These are phyloP conservation scores for Limanda limanda DNA, from an alignment of 2,113 vertebrate species.

Conservation along the genomic window DNA sequence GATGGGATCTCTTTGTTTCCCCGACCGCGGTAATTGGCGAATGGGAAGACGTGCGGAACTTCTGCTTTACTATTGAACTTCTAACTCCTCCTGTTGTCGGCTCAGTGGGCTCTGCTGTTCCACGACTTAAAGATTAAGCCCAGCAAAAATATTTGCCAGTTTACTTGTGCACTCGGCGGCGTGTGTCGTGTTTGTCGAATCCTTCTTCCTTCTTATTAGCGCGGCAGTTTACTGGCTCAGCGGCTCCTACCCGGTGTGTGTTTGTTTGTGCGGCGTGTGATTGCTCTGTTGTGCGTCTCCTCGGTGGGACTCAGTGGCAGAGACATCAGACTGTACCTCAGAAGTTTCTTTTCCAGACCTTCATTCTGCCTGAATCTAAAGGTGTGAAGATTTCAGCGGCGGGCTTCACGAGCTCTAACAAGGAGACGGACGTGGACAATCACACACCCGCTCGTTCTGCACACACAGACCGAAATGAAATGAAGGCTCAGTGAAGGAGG, in stretches of 20 bases:
- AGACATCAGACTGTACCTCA: constrained; percentile 23
- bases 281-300: constrained; percentile 30
- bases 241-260: background rate
- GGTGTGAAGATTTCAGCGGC: background rate
- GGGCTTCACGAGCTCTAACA: background rate
- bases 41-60: constrained; percentile 14
- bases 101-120: constrained; percentile 1
- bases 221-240: constrained; percentile 2
- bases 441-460: too few species aligned
- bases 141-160: background rate
- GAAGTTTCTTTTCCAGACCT: constrained; percentile 2
- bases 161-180: background rate
- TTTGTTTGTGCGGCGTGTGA: constrained; percentile 11
- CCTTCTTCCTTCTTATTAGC: constrained; percentile 19
- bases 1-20: constrained; percentile 50
- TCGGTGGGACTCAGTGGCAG: constrained; percentile 14
- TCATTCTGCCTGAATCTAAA: constrained; percentile 1
- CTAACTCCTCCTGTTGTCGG: background rate
- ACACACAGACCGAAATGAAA: background rate
- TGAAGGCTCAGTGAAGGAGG: background rate
- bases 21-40: constrained; percentile 26
- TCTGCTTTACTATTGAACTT: constrained; percentile 33
- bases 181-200: constrained; percentile 8
- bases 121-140: constrained; percentile 1
- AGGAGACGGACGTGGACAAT: constrained; percentile 12